Evolutionary conservation across 2,113 vertebrate species (phyloP).

Genomic region (Oriolus oriolus): DNA sequence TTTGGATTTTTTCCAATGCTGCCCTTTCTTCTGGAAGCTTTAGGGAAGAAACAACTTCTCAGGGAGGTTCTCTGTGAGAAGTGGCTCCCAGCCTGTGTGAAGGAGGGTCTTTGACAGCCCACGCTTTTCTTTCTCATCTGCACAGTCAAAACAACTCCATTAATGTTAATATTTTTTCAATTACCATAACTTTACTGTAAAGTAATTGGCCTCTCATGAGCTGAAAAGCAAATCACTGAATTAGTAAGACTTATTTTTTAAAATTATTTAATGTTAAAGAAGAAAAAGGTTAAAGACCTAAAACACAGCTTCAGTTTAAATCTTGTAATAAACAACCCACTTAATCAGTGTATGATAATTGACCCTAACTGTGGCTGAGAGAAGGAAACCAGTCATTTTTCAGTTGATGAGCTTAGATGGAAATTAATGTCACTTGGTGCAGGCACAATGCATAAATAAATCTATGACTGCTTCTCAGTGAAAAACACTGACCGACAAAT

Average conservation of each 20-base stretch:
- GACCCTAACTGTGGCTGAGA: not conserved
- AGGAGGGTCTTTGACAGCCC: not conserved
- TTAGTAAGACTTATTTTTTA: not conserved
- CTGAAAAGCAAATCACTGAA: not conserved
- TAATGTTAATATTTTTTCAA: not conserved
- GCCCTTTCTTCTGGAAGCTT: not conserved
- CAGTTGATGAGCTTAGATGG: not conserved
- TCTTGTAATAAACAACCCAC: not conserved
- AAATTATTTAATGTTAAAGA: not conserved
- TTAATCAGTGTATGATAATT: conserved; percentile 14
- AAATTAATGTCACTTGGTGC: not conserved
- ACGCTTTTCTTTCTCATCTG: not conserved
- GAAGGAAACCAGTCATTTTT: conserved; percentile 16
- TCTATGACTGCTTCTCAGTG: not conserved
- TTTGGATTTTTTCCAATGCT: not conserved
- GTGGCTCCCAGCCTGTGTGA: not conserved
- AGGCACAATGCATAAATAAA: not conserved
- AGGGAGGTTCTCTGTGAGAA: not conserved
- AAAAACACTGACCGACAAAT: not conserved
- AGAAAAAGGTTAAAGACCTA: not conserved
- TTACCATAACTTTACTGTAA: not conserved
- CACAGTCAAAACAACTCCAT: not conserved
- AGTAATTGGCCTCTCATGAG: not conserved
- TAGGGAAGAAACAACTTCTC: not conserved
- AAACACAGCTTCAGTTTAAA: not conserved